phyloP scores from a whole-genome alignment of 1,140 invertebrate genomes.

The Drosophila arawakana region DNA sequence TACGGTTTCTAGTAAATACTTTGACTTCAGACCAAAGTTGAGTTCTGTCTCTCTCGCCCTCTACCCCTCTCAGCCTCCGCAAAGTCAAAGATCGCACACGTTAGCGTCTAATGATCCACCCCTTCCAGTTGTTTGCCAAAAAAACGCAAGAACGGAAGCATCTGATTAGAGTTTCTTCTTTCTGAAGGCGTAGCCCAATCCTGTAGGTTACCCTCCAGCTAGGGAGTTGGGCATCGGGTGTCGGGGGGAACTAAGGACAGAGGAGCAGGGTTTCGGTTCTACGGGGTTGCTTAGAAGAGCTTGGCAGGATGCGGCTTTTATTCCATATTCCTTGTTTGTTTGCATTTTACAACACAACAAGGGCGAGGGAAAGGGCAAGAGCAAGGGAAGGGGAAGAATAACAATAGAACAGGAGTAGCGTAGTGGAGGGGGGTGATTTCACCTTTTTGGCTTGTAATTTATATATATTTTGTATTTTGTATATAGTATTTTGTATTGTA shows the following conservation, averaged over 20 bases:
- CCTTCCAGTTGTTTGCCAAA: constrained; percentile 10
- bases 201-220: background rate
- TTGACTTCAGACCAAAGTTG: constrained; percentile 50
- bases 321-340: constrained; percentile 64
- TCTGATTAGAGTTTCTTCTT: constrained; percentile 59
- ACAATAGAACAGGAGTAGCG: background rate
- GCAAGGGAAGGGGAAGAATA: background rate
- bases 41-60: constrained; percentile 5
- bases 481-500: constrained; percentile 42
- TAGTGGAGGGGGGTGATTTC: constrained; percentile 27
- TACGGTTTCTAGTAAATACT: background rate
- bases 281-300: constrained; percentile 66
- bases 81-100: constrained; percentile 22
- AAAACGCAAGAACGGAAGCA: constrained; percentile 55
- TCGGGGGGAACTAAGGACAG: constrained; percentile 8
- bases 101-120: background rate
- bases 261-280: no score
- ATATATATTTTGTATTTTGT: constrained; percentile 75
- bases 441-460: constrained; percentile 83
- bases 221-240: background rate
- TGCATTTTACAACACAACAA: constrained; percentile 57
- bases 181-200: constrained; percentile 46
- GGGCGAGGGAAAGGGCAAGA: background rate
- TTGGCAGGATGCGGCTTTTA: constrained; percentile 35
- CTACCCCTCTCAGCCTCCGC: background rate